Evolutionary conservation across 2,797 vertebrate species (phyloP), one percentile per base, ranked within the genome.

Genomic region (Sebastes kiyomatsui): DNA sequence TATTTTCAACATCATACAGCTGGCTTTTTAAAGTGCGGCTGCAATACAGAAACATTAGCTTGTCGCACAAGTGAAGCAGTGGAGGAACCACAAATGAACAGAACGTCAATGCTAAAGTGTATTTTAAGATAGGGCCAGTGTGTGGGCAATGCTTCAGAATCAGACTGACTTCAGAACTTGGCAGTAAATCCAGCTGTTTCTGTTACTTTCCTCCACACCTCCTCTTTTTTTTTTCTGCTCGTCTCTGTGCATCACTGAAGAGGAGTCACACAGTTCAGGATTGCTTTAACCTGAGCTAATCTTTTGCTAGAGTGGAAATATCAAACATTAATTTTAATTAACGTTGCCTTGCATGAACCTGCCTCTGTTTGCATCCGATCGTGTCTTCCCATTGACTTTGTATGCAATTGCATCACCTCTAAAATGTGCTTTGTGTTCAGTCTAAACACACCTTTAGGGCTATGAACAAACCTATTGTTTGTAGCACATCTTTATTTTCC

Each of bases 381-480:
- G 13, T n/a, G 16, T n/a, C 7, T 61, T 35, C 22, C 52, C 11
- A 38, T 28, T 67, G 4, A 25, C 38, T 46, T 67, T 38, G 3
- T 58, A 20, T 23, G 10, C 10, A 56, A 4, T 14, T 61, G 20
- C 33, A 58, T 3, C 3, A 2, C 20, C n/a, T 55, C 16, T 62
- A 7, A 54, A 67, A 25, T 68, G 7, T 56, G 5, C 13, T 33
- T 18, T 22, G 7, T 56, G 52, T 23, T 70, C 13, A 49, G 61
- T 18, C 12, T 52, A 22, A 32, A 55, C 1, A 25, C 42, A 42
- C 11, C 25, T 46, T 25, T 2, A 61, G 35, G 22, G 10, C n/a
- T 11, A 4, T 3, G 0, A 16, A 18, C 2, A 22, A 30, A 49
- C 23, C 5, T 38, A 0, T 25, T 25, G 22, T 25, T 7, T 33